A percentile compares a stretch with the other conserved stretches of the same genome.
Evolutionary conservation across 2,113 vertebrate species (phyloP).

Genomic region (Otis tarda): DNA sequence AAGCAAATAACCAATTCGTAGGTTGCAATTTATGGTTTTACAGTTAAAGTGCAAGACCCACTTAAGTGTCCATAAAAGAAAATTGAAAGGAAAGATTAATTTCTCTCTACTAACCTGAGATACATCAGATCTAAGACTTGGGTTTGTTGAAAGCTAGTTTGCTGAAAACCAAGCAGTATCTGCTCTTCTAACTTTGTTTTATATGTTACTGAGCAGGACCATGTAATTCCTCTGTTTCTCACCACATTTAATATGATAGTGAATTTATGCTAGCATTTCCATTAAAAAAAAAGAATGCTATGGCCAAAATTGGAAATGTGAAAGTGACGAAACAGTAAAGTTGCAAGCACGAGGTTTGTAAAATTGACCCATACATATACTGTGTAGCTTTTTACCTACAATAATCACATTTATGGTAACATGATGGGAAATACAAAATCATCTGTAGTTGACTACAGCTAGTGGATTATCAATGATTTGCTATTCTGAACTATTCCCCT

Average conservation of each 20-base stretch:
- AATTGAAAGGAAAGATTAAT: background rate
- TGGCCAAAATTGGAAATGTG: background rate
- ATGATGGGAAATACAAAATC: background rate
- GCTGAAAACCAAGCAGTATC: background rate
- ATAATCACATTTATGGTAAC: background rate
- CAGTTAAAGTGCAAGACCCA: background rate
- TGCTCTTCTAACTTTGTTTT: background rate
- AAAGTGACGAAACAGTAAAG: background rate
- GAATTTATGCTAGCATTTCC: background rate
- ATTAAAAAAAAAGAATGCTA: background rate
- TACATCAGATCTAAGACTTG: background rate
- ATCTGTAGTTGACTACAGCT: background rate
- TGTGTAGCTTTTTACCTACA: background rate
- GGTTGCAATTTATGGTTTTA: background rate
- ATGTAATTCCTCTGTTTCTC: background rate
- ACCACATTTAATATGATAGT: background rate
- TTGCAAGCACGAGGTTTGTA: background rate
- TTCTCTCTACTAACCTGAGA: background rate
- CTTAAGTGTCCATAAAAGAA: background rate
- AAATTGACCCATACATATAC: background rate
- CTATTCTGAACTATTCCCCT: background rate
- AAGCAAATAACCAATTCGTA: background rate
- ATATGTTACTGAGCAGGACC: background rate
- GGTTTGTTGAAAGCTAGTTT: background rate
- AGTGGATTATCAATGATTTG: background rate